Percentiles rank a stretch among this genome's conserved stretches.
Conservation (phyloP, 2,888 invertebrate species). For the Celastrina argiolus region DNA sequence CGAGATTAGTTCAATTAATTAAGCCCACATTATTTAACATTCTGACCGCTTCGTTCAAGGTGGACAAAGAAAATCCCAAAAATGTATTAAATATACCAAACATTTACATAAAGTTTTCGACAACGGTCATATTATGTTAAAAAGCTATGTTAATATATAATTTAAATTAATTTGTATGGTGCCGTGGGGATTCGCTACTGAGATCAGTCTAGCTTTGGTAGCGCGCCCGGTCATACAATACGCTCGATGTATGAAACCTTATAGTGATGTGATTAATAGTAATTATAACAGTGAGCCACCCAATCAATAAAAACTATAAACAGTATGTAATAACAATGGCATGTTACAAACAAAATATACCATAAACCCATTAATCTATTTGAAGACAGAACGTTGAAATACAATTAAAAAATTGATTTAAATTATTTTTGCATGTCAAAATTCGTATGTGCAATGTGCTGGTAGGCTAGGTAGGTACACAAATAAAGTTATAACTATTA, state of each 20-base stretch:
- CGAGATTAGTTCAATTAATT: not conserved
- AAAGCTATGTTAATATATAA: not conserved
- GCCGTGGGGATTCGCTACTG: not conserved
- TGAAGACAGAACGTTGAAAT: not conserved
- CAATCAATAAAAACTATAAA: not conserved
- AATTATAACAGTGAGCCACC: not conserved
- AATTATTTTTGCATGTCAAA: not conserved
- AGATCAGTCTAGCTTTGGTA: not conserved
- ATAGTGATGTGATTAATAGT: not conserved
- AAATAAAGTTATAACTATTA: too few relatives aligned
- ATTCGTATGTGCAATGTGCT: not conserved
- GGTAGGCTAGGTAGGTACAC: too few relatives aligned
- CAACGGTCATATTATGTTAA: not conserved
- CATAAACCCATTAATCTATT: not conserved
- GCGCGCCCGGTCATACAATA: not conserved
- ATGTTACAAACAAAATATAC: not conserved
- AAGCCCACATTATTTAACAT: not conserved
- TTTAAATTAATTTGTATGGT: not conserved
- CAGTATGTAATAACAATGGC: not conserved
- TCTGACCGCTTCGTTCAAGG: not conserved
- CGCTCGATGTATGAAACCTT: not conserved
- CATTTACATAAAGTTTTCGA: slow-evolving; percentile 11
- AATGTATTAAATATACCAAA: not conserved
- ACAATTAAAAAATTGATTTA: not conserved
- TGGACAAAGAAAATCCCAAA: not conserved